These are phyloP conservation scores for Xenentodon cancila DNA, from an alignment of 2,797 vertebrate genomes.

Conservation along the genomic window DNA sequence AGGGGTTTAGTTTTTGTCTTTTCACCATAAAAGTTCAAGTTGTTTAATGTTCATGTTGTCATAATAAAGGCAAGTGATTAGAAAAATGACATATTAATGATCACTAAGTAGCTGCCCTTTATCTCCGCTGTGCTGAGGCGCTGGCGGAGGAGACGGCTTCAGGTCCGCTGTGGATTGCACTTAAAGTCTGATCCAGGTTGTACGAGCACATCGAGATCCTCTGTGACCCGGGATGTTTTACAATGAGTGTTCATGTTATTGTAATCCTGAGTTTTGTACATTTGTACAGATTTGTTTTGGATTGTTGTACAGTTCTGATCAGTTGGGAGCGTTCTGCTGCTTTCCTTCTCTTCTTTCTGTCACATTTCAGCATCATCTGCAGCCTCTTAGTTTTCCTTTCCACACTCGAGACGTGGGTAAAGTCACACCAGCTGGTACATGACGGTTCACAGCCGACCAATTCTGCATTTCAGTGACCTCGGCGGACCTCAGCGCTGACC, in stretches of 20 bases:
- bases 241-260: constrained; percentile 33
- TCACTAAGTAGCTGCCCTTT: constrained; percentile 53
- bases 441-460: no score
- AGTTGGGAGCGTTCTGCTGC: not conserved
- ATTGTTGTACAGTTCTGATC: constrained; percentile 51
- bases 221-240: constrained; percentile 17
- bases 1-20: constrained; percentile 57
- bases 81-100: constrained; percentile 10
- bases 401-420: no score
- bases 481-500: not conserved
- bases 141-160: not conserved
- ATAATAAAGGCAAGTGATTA: constrained; percentile 10
- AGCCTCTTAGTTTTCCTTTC: no score
- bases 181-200: constrained; percentile 19
- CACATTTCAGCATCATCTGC: no score
- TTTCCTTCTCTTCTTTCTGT: no score
- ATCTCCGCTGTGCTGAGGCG: constrained; percentile 15
- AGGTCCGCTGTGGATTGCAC: constrained; percentile 43
- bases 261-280: constrained; percentile 55
- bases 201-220: constrained; percentile 10
- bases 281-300: constrained; percentile 56
- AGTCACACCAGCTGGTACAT: not conserved
- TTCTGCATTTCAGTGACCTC: not conserved
- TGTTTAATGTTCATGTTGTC: constrained; percentile 9
- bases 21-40: not conserved